Percentiles rank a stretch among this genome's conserved stretches.
phyloP scores from a whole-genome alignment of 2,113 vertebrate genomes.

The Scalopus aquaticus region DNA sequence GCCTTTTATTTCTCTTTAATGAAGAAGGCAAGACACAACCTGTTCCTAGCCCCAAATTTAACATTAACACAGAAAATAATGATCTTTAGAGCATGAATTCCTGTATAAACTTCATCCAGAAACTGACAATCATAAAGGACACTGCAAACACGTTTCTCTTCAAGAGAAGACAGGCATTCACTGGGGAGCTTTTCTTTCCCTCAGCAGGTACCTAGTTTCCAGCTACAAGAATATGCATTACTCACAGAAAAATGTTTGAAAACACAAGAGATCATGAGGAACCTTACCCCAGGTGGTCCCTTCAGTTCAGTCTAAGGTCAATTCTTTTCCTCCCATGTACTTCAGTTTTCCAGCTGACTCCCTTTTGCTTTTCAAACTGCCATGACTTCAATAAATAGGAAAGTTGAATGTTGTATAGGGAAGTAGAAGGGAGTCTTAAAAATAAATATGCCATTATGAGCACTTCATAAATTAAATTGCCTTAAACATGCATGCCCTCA shows the following conservation, averaged over 20 bases:
- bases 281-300: neutral
- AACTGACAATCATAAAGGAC: constrained; percentile 46
- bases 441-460: neutral
- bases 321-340: neutral
- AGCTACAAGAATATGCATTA: constrained; percentile 37
- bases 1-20: neutral
- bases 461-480: neutral
- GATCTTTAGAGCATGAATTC: constrained; percentile 9
- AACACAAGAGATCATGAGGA: constrained; percentile 60
- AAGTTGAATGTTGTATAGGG: neutral
- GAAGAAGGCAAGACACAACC: neutral
- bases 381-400: constrained; percentile 1
- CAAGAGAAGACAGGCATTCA: constrained; percentile 62
- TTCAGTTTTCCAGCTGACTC: constrained; percentile 45
- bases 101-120: constrained; percentile 17
- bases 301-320: neutral
- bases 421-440: neutral
- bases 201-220: constrained; percentile 54
- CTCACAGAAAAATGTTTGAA: constrained; percentile 63
- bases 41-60: constrained; percentile 28
- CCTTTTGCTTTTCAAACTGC: constrained; percentile 45
- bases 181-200: constrained; percentile 68
- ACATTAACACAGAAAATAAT: constrained; percentile 15
- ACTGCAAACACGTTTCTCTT: constrained; percentile 50
- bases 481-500: neutral